These are phyloP conservation scores for Aphaenogaster rudis DNA, from an alignment of 1,140 invertebrate species.

Conservation along the genomic window DNA sequence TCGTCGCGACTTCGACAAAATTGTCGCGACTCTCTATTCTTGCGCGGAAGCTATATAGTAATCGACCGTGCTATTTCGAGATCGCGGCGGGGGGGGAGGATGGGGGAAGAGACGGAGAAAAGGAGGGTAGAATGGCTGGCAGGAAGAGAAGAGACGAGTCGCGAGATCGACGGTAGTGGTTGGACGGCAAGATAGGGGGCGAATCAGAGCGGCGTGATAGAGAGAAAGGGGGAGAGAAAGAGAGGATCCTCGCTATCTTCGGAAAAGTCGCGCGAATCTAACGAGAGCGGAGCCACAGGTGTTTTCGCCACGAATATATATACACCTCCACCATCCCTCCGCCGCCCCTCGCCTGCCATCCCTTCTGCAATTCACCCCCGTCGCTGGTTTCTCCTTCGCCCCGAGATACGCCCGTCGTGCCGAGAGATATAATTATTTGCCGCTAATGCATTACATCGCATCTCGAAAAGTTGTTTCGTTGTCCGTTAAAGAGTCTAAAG, in stretches of 20 bases:
- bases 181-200: conserved; percentile 26
- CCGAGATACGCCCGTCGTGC: conserved; percentile 33
- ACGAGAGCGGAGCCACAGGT: conserved; percentile 78
- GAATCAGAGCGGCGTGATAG: conserved; percentile 11
- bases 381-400: conserved; percentile 46
- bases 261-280: conserved; percentile 78
- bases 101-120: conserved; percentile 4
- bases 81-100: conserved; percentile 7
- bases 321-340: conserved; percentile 53
- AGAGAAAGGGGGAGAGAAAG: background rate
- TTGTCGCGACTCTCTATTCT: conserved; percentile 69
- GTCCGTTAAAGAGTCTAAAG: background rate
- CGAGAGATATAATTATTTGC: background rate
- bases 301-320: conserved; percentile 77
- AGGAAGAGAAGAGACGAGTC: conserved; percentile 50
- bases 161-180: conserved; percentile 59
- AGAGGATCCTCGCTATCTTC: conserved; percentile 68
- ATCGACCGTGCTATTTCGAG: conserved; percentile 69
- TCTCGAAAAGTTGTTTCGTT: background rate
- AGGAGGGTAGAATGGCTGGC: conserved; percentile 29
- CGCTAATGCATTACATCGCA: background rate
- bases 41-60: conserved; percentile 58
- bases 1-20: conserved; percentile 54
- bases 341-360: conserved; percentile 4
- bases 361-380: conserved; percentile 46